Conservation (phyloP, 1,140 invertebrate species). For the Diachasmimorpha longicaudata region DNA sequence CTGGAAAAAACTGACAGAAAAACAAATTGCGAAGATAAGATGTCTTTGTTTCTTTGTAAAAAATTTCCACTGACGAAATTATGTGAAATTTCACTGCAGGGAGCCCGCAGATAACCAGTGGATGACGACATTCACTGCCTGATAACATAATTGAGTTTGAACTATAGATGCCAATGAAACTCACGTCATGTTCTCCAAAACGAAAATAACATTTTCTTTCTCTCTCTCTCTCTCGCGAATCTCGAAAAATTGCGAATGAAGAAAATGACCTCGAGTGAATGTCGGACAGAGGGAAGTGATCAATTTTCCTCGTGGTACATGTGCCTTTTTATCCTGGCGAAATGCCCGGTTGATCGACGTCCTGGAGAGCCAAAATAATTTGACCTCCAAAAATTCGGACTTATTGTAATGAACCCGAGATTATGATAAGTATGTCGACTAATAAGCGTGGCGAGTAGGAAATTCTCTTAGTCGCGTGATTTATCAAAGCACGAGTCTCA, state of each 20-base stretch:
- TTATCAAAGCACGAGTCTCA: neutral
- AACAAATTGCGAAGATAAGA: neutral
- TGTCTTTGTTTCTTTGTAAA: neutral
- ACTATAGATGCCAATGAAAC: neutral
- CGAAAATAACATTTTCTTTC: neutral
- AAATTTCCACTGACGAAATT: neutral
- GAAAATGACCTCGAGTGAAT: neutral
- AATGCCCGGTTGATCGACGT: constrained; percentile 3
- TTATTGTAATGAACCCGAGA: neutral
- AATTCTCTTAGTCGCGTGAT: neutral
- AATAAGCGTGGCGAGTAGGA: neutral
- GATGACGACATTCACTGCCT: neutral
- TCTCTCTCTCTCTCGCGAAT: neutral
- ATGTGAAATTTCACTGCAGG: neutral
- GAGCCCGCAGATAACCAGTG: neutral
- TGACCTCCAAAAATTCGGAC: neutral
- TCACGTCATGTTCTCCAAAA: neutral
- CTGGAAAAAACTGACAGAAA: no score
- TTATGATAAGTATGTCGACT: neutral
- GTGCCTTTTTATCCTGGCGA: neutral
- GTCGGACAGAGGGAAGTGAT: neutral
- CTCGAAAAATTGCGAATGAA: neutral
- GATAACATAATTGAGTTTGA: neutral
- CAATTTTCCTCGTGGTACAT: constrained; percentile 7
- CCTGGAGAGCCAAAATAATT: constrained; percentile 12